Conservation (phyloP, 2,797 vertebrate genomes). For the Silurus lanzhouensis region DNA sequence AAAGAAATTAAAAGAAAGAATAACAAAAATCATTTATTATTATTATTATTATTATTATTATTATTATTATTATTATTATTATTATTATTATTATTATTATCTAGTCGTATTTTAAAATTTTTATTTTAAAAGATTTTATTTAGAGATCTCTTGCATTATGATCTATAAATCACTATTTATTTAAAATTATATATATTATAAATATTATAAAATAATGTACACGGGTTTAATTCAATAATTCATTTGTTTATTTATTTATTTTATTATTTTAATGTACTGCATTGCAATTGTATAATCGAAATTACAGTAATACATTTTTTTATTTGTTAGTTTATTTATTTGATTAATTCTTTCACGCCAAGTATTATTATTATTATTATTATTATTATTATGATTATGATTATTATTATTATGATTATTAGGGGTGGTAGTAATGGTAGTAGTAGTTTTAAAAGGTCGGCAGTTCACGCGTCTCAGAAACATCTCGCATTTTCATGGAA, state of each 20-base stretch:
- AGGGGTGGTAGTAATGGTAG: neutral
- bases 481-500: neutral
- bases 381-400: neutral
- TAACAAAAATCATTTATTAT: neutral
- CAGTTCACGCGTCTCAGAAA: neutral
- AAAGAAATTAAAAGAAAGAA: neutral
- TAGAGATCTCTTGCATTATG: neutral
- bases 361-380: neutral
- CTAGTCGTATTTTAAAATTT: too few relatives aligned
- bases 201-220: too few relatives aligned
- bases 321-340: too few relatives aligned
- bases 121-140: too few relatives aligned
- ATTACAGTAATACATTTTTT: too few relatives aligned
- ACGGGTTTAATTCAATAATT: too few relatives aligned
- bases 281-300: neutral
- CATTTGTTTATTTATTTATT: too few relatives aligned
- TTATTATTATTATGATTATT: neutral
- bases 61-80: conserved; percentile 20
- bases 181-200: too few relatives aligned
- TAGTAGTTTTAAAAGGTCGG: neutral
- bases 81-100: neutral
- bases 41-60: neutral
- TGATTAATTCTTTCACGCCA: neutral
- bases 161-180: too few relatives aligned
- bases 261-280: too few relatives aligned